Evolutionary conservation across 1,140 invertebrate genomes (phyloP), one percentile per base, ranked within the genome.

Genomic region (Lepidostoma basale): DNA sequence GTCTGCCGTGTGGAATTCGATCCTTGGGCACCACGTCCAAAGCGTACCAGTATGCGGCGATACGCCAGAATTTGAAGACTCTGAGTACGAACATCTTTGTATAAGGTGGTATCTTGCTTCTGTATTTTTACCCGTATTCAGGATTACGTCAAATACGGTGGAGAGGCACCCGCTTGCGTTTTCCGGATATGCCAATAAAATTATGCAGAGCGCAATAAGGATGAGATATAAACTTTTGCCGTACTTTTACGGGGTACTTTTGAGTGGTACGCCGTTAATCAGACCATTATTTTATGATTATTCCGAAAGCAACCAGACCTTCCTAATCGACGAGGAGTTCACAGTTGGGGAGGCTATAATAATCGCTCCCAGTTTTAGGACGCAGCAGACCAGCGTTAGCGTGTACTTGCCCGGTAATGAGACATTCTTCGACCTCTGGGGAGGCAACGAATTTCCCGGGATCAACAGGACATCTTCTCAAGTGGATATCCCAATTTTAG

Each of bases 281-380:
- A 70, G 77, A 40, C 77, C 78, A n/a, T 77, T 80, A 76, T 79
- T 77, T 70, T 80, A 76, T 58, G 74, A 79, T 64, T 80, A 77
- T 67, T 67, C 73, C 14, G 28, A 73, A 10, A 74, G 77, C 54
- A 70, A 72, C 4, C 44, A 72, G 0, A 76, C 76, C 16, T 74
- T 74, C 25, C 30, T 33, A 10, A 58, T 79, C 18, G 74, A 76
- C 20, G 70, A 76, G 8, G 77, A 79, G 52, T 80, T 77, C 49
- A 76, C 76, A 71, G 69, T 80, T 9, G 79, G 78, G 9, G 72
- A 74, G 14, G 70, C 73, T 28, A 67, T 79, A 26, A 69, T 80
- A 8, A 72, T 78, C 0, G 76, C 73, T 3, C 79, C 78, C 28
- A 74, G 73, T n/a, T 67, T 78, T 20, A 60, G 67, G 0, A 44